phyloP scores from a whole-genome alignment of 1,140 invertebrate species.

The Drosophila jambulina region DNA sequence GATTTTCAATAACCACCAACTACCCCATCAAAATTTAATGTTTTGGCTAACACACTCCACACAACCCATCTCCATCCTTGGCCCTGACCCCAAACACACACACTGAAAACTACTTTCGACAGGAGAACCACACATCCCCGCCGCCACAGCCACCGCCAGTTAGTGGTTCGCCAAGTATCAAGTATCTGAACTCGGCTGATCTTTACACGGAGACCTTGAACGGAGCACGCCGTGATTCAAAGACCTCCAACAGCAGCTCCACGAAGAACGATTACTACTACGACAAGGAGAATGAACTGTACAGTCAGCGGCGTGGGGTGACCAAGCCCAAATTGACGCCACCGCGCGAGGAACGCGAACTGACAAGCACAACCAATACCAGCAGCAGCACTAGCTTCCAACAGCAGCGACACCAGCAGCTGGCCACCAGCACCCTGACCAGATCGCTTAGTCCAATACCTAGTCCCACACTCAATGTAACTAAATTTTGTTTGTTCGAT shows the following conservation, averaged over 20 bases:
- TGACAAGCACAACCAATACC: conserved; percentile 18
- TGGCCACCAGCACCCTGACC: conserved; percentile 52
- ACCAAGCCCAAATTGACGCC: conserved; percentile 71
- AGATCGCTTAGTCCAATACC: conserved; percentile 76
- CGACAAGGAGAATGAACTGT: conserved; percentile 84
- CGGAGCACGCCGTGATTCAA: conserved; percentile 72
- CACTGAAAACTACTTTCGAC: conserved; percentile 73
- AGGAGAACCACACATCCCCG: conserved; percentile 76
- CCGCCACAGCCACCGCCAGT: conserved; percentile 49
- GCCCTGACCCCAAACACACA: conserved; percentile 44
- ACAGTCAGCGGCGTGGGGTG: conserved; percentile 58
- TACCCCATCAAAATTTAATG: conserved; percentile 68
- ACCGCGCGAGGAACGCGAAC: conserved; percentile 77
- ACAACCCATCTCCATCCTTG: conserved; percentile 16
- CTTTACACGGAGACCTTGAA: conserved; percentile 69
- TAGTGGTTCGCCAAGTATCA: conserved; percentile 66
- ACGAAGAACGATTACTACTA: conserved; percentile 84
- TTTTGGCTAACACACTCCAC: conserved; percentile 65
- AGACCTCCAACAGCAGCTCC: conserved; percentile 72
- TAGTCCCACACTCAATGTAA: conserved; percentile 85
- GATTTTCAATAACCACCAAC: conserved; percentile 46
- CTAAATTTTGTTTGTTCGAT: conserved; percentile 72
- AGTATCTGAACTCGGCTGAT: conserved; percentile 76
- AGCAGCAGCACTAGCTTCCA: conserved; percentile 53
- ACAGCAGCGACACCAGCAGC: conserved; percentile 49